Evolutionary conservation across 2,113 vertebrate species (phyloP).

Genomic region (Brachypodius melanocephalos): DNA sequence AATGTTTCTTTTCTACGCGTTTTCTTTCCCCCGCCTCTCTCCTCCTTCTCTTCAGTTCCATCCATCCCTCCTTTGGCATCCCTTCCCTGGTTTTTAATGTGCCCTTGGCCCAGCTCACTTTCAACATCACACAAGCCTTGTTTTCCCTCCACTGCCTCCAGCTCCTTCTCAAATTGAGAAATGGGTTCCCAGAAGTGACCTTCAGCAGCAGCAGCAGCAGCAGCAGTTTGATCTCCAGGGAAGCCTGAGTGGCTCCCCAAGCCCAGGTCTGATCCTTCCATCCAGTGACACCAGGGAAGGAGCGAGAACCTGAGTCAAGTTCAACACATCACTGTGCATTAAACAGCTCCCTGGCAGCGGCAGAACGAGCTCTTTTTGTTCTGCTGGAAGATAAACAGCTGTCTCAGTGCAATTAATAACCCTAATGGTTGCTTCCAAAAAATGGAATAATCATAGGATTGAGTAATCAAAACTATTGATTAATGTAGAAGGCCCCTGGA

Average conservation of each 20-base stretch:
- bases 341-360: not conserved
- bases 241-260: not conserved
- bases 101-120: not conserved
- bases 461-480: conserved; percentile 57
- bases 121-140: not conserved
- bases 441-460: conserved; percentile 39
- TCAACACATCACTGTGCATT: not conserved
- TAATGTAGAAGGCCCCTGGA: not conserved
- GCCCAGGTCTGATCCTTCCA: not conserved
- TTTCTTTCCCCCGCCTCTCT: not conserved
- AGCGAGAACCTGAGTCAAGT: not conserved
- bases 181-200: conserved; percentile 1
- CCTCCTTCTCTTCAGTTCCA: not conserved
- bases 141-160: not conserved
- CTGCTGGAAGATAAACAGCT: conserved; percentile 44
- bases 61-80: not conserved
- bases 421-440: not conserved
- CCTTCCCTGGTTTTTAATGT: not conserved
- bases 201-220: conserved; percentile 1
- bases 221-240: not conserved
- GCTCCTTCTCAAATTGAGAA: not conserved
- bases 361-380: not conserved
- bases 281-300: not conserved
- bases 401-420: conserved; percentile 55
- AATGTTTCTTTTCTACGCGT: not conserved